A percentile compares a stretch with the other conserved stretches of the same genome.
These are phyloP conservation scores for Idris sp. DNA, from an alignment of 1,140 invertebrate species.

Conservation along the genomic window DNA sequence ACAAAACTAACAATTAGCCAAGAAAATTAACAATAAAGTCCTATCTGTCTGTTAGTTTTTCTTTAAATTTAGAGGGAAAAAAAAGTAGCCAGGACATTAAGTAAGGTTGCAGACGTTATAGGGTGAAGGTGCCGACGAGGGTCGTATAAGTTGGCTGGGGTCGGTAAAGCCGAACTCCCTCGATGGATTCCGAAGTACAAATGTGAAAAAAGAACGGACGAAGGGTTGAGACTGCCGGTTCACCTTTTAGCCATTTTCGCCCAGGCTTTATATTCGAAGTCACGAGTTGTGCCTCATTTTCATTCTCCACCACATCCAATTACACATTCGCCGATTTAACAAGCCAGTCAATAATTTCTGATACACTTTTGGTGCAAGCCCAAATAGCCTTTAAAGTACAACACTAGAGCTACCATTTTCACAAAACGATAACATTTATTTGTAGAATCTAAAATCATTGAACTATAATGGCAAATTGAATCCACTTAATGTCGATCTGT, in stretches of 20 bases:
- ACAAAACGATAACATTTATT: too few relatives aligned
- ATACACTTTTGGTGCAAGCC: constrained; percentile 35
- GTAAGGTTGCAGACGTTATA: constrained; percentile 27
- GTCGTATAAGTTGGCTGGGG: constrained; percentile 34
- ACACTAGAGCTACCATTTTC: too few relatives aligned
- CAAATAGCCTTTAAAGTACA: too few relatives aligned
- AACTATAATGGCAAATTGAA: too few relatives aligned
- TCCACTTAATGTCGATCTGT: too few relatives aligned
- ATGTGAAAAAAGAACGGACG: constrained; percentile 24
- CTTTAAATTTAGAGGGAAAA: too few relatives aligned
- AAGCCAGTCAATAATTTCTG: constrained; percentile 39
- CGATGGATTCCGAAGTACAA: constrained; percentile 37
- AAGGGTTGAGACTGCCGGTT: constrained; percentile 22
- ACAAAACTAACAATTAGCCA: too few relatives aligned
- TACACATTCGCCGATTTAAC: constrained; percentile 41
- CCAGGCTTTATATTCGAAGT: constrained; percentile 31
- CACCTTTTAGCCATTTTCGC: constrained; percentile 41
- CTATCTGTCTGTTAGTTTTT: too few relatives aligned
- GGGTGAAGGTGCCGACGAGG: constrained; percentile 5
- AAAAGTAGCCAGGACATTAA: constrained; percentile 55
- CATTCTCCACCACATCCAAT: constrained; percentile 48
- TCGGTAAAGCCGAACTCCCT: constrained; percentile 31
- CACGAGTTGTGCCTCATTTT: constrained; percentile 37
- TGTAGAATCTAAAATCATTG: too few relatives aligned
- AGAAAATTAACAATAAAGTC: too few relatives aligned